Conservation (phyloP, 2,888 invertebrate genomes). For the Pyrgus malvae region DNA sequence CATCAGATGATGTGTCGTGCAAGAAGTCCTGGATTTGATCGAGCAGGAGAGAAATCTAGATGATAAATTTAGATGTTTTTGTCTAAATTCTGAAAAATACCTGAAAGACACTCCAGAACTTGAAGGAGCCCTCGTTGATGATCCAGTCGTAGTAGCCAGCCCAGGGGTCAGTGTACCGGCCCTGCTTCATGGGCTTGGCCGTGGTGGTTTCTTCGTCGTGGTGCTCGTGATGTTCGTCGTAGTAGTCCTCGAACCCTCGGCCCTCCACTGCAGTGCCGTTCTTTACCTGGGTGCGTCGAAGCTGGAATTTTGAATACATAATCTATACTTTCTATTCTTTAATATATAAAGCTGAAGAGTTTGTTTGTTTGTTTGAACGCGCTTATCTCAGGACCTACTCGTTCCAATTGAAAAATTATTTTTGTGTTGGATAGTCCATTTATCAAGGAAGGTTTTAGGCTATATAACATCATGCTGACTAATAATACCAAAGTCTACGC, state of each 20-base stretch:
- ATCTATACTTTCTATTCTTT: background rate
- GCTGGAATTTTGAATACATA: constrained; percentile 37
- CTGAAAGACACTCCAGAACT: constrained; percentile 94
- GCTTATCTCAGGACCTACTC: too few relatives aligned
- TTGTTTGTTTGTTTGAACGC: too few relatives aligned
- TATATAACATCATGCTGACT: background rate
- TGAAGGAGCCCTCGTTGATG: constrained; percentile 93
- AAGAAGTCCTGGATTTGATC: too few relatives aligned
- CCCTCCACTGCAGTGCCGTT: constrained; percentile 48
- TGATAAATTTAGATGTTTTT: background rate
- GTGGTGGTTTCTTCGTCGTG: constrained; percentile 57
- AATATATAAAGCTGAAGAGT: too few relatives aligned
- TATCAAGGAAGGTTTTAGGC: too few relatives aligned
- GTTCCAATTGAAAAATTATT: too few relatives aligned
- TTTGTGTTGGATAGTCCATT: too few relatives aligned
- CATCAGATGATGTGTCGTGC: too few relatives aligned
- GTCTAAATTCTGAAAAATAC: constrained; percentile 59
- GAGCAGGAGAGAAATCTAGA: background rate
- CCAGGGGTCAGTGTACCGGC: constrained; percentile 86
- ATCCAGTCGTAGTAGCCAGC: constrained; percentile 93
- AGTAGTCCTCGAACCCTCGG: constrained; percentile 70
- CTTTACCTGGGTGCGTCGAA: constrained; percentile 41
- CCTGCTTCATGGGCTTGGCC: constrained; percentile 78
- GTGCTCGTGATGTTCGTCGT: constrained; percentile 69
- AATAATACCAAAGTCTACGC: too few relatives aligned